These are phyloP conservation scores for Aricia artaxerxes DNA, from an alignment of 2,888 invertebrate genomes.

Conservation along the genomic window DNA sequence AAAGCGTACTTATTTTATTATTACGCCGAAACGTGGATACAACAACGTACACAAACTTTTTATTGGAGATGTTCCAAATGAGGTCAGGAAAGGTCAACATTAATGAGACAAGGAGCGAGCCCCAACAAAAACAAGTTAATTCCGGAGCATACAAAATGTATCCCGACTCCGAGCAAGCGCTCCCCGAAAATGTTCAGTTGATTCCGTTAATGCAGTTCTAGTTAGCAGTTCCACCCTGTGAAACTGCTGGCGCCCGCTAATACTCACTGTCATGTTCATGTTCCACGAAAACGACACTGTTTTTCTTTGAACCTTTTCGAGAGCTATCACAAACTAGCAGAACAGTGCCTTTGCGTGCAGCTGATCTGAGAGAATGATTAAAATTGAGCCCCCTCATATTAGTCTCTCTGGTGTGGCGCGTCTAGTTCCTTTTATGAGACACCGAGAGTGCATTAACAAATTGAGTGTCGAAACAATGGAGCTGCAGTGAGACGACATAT, in stretches of 20 bases:
- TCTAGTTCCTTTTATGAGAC: background rate
- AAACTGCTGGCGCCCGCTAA: background rate
- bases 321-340: background rate
- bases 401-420: background rate
- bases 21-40: background rate
- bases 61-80: constrained; percentile 10
- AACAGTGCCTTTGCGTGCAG: background rate
- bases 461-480: constrained; percentile 24
- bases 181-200: constrained; percentile 9
- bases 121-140: constrained; percentile 18
- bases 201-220: constrained; percentile 7
- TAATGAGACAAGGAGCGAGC: constrained; percentile 15
- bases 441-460: constrained; percentile 14
- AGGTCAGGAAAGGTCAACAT: background rate
- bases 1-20: background rate
- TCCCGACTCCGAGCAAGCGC: background rate
- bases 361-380: background rate
- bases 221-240: background rate
- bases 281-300: background rate
- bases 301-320: background rate
- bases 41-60: background rate
- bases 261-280: background rate
- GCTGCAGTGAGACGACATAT: background rate
- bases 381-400: background rate
- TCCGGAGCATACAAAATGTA: background rate